Percentiles rank a stretch among this genome's conserved stretches.
Evolutionary conservation across 2,888 invertebrate genomes (phyloP).

Genomic region (Aphrophora alni): DNA sequence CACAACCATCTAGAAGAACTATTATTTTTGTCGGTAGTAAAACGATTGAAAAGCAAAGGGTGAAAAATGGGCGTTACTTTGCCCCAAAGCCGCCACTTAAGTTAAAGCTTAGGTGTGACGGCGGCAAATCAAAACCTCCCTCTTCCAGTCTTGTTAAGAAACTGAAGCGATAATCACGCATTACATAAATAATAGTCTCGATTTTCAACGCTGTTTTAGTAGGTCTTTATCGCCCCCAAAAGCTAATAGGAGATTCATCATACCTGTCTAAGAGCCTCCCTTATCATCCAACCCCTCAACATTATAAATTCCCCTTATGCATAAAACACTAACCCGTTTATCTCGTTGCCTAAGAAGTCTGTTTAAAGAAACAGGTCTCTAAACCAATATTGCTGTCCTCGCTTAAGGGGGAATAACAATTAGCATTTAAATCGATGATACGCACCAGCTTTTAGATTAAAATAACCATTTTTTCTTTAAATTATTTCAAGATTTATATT

Average conservation of each 20-base stretch:
- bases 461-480: neutral
- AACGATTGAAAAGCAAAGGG: neutral
- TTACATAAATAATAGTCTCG: neutral
- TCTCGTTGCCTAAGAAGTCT: neutral
- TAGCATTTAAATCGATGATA: constrained; percentile 5
- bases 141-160: neutral
- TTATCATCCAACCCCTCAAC: neutral
- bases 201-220: neutral
- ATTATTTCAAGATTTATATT: neutral
- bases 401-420: neutral
- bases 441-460: neutral
- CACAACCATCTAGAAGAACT: neutral
- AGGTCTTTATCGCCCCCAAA: neutral
- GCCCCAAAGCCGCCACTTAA: neutral
- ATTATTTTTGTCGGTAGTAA: neutral
- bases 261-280: neutral
- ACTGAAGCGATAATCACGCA: neutral
- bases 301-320: constrained; percentile 7
- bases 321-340: constrained; percentile 2
- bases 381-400: neutral
- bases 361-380: neutral
- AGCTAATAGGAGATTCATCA: constrained; percentile 6
- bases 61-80: neutral
- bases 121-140: constrained; percentile 9
- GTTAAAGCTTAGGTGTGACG: neutral